Evolutionary conservation across 2,113 vertebrate genomes (phyloP).

Genomic region (Lota lota): DNA sequence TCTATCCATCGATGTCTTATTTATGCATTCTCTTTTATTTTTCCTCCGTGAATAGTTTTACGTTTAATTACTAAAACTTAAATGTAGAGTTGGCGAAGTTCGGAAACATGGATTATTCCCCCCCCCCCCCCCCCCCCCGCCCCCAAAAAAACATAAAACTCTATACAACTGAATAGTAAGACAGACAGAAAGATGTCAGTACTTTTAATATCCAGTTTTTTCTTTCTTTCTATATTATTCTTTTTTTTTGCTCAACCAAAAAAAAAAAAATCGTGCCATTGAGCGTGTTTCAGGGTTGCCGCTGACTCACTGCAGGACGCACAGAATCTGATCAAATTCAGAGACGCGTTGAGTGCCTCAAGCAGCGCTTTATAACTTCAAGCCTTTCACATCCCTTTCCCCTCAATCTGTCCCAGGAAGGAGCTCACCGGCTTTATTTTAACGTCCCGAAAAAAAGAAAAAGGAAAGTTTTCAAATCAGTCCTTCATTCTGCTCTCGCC

Average conservation of each 20-base stretch:
- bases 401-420: conserved; percentile 78
- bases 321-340: conserved; percentile 98
- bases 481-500: conserved; percentile 65
- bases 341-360: conserved; percentile 88
- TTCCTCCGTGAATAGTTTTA: conserved; percentile 3
- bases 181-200: conserved; percentile 82
- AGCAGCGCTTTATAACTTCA: conserved; percentile 89
- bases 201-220: conserved; percentile 84
- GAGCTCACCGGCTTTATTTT: conserved; percentile 84
- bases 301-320: conserved; percentile 93
- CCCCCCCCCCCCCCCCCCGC: conserved; percentile 45
- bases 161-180: conserved; percentile 79
- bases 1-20: conserved; percentile 20
- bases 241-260: conserved; percentile 65
- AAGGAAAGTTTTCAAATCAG: conserved; percentile 65
- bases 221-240: conserved; percentile 67
- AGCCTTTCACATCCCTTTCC: conserved; percentile 80
- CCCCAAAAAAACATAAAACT: conserved; percentile 64
- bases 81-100: conserved; percentile 57
- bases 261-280: conserved; percentile 80
- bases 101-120: conserved; percentile 58
- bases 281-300: conserved; percentile 80
- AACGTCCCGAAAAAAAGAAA: conserved; percentile 64
- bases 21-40: conserved; percentile 8
- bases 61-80: conserved; percentile 49